Conservation (phyloP, 2,797 vertebrate genomes). For the Echeneis naucrates region DNA sequence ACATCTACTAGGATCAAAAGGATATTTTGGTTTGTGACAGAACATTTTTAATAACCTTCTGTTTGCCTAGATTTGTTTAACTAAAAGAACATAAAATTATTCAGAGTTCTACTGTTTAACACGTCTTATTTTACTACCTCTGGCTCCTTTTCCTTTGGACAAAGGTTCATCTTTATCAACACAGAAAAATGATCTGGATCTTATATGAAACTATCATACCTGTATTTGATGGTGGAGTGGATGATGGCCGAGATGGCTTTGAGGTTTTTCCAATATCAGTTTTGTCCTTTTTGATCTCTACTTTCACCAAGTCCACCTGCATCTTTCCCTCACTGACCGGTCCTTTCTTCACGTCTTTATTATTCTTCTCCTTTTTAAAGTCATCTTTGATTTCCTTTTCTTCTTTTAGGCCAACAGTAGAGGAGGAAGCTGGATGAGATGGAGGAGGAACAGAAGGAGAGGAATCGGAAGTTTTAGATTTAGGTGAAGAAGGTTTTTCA, state of each 20-base stretch:
- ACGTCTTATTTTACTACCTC: background rate
- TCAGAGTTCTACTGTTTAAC: background rate
- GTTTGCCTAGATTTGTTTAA: background rate
- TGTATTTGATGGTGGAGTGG: slow-evolving; percentile 75
- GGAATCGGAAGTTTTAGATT: slow-evolving; percentile 43
- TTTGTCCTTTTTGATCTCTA: slow-evolving; percentile 69
- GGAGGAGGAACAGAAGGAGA: slow-evolving; percentile 42
- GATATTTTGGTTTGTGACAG: background rate
- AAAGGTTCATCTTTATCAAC: background rate
- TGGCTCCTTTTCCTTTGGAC: background rate
- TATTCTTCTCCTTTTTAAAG: slow-evolving; percentile 61
- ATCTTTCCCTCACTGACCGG: slow-evolving; percentile 62
- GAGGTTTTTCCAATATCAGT: slow-evolving; percentile 27
- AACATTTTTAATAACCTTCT: background rate
- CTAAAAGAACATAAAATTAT: background rate
- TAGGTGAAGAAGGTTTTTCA: slow-evolving; percentile 53
- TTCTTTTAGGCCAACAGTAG: slow-evolving; percentile 43
- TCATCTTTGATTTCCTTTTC: slow-evolving; percentile 45
- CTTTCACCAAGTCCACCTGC: slow-evolving; percentile 70
- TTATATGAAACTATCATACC: slow-evolving; percentile 61
- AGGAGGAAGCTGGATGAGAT: slow-evolving; percentile 39
- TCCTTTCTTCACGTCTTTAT: slow-evolving; percentile 59
- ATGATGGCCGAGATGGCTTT: slow-evolving; percentile 71
- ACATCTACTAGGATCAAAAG: background rate
- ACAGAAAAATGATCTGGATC: background rate